Base-by-base conservation (phyloP, 2,888 invertebrate genomes). In the Hirtodrosophila cameraria region DNA sequence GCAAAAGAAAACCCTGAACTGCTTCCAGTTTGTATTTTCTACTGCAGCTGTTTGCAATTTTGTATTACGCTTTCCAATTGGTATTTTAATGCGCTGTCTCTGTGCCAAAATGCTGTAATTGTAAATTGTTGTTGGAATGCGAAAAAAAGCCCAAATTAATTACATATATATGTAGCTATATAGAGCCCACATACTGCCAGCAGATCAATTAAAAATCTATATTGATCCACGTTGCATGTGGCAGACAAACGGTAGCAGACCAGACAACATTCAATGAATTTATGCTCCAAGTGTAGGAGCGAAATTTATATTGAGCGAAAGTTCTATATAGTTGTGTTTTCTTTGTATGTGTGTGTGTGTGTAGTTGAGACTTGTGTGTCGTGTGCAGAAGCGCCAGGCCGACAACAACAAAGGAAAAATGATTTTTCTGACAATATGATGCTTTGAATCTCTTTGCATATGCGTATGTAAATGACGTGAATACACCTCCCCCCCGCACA, bases 341-440 rank as follows among this genome's bases (percentile, higher is more conserved):
- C 42, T 11, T 23, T 20, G 23, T 50, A 41, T 45, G 36, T 36
- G 28, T 27, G 18, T 45, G 54, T 41, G 50, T 63, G 31, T 53
- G 25, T 52, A 35, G 46, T 48, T 65, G 78, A 31, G 69, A 66
- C 70, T 88, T 83, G 86, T 81, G 88, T 88, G 88, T 88, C 88
- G 87, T 87, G 88, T 87, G 88, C 88, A 88, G 55, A 84, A 86
- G 84, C 79, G 80, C 80, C 86, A 54, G 38, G 63, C n/a, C n/a
- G n/a, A n/a, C 64, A 55, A 48, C 66, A 66, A 52, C 73, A 67
- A 65, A 64, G 50, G 52, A 50, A 75, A 63, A 50, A 50, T 61
- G 30, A 57, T 48, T 69, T 53, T 58, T 35, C 49, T 20, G 41
- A n/a, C n/a, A 53, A 73, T 61, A 73, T 52, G 54, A 59, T 64